Conservation (phyloP, 1,140 invertebrate genomes). For the Dufourea novaeangliae region DNA sequence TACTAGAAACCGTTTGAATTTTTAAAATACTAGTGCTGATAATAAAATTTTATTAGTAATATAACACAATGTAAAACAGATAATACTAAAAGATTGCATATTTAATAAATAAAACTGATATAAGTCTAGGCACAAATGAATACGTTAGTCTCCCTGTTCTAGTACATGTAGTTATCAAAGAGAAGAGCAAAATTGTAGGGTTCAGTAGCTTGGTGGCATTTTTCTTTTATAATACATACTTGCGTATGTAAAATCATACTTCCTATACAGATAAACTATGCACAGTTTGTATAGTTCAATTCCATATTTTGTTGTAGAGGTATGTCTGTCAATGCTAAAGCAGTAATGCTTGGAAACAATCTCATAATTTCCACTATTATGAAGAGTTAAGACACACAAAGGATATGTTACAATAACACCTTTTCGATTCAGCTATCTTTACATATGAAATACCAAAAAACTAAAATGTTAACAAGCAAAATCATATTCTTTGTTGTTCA, state of each 20-base stretch:
- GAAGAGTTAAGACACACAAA: constrained; percentile 2
- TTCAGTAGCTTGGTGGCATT: background rate
- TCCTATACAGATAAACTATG: constrained; percentile 29
- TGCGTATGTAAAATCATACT: constrained; percentile 42
- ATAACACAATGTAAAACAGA: constrained; percentile 47
- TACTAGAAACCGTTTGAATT: constrained; percentile 44
- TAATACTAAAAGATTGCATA: constrained; percentile 45
- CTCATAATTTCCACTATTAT: background rate
- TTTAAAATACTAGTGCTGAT: constrained; percentile 45
- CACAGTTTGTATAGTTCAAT: constrained; percentile 23
- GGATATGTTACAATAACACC: constrained; percentile 4
- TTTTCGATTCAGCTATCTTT: constrained; percentile 15
- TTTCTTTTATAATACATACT: constrained; percentile 39
- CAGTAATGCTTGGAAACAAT: background rate
- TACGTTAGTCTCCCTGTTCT: constrained; percentile 37
- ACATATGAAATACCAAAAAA: background rate
- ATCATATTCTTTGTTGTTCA: constrained; percentile 10
- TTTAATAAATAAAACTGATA: constrained; percentile 49
- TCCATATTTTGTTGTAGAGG: constrained; percentile 32
- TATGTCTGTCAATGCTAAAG: background rate
- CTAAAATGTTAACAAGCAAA: constrained; percentile 17
- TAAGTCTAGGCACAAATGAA: constrained; percentile 44
- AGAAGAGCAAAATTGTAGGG: background rate
- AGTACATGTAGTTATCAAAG: background rate
- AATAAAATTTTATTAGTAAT: constrained; percentile 52